Evolutionary conservation across 2,888 invertebrate genomes (phyloP).

Genomic region (Lutraria lutraria): DNA sequence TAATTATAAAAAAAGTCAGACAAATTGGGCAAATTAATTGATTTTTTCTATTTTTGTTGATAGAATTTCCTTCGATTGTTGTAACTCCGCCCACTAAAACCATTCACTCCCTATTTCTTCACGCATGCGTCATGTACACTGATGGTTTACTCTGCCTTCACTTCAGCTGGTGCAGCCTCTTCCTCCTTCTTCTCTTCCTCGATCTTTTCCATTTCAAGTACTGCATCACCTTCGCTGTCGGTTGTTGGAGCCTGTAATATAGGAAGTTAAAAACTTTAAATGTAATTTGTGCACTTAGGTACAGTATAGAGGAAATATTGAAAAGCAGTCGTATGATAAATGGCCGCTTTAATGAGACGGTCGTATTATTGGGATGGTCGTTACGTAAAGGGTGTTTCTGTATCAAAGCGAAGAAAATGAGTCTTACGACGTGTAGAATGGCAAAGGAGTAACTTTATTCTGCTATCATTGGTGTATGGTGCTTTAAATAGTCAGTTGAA

Average conservation of each 20-base stretch:
- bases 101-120: neutral
- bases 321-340: too few relatives aligned
- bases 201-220: constrained; percentile 72
- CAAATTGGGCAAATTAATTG: neutral
- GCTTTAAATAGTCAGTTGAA: too few relatives aligned
- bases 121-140: constrained; percentile 28
- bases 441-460: too few relatives aligned
- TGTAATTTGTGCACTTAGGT: too few relatives aligned
- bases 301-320: too few relatives aligned
- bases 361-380: too few relatives aligned
- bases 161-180: constrained; percentile 51
- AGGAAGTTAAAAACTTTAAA: neutral
- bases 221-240: constrained; percentile 70
- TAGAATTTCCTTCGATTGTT: constrained; percentile 1
- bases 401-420: too few relatives aligned
- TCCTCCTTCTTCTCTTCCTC: constrained; percentile 67
- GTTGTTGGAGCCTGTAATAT: constrained; percentile 47
- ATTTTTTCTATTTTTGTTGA: neutral
- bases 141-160: constrained; percentile 50
- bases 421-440: too few relatives aligned
- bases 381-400: too few relatives aligned
- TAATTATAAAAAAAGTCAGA: neutral
- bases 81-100: neutral
- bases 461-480: too few relatives aligned
- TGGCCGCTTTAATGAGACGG: too few relatives aligned